Conservation (phyloP, 2,797 vertebrate genomes). For the Mycteria americana region DNA sequence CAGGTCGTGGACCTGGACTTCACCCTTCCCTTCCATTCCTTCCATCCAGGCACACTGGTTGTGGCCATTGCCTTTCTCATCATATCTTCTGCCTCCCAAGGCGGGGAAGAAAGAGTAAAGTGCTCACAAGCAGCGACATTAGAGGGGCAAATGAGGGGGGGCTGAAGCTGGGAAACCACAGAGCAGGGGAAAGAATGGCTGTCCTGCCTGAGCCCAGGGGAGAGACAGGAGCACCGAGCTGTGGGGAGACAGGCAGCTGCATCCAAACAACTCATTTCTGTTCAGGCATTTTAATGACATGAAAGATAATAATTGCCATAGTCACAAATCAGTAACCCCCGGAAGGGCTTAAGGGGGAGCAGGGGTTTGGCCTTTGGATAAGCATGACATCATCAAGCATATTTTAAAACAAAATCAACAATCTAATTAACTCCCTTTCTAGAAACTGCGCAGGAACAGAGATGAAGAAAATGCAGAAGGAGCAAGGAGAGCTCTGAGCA, state of each 20-base stretch:
- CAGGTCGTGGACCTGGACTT: neutral
- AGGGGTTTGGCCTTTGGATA: neutral
- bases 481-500: neutral
- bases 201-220: neutral
- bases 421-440: constrained; percentile 14
- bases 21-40: neutral
- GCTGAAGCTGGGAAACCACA: neutral
- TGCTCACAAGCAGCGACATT: accelerated
- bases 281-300: constrained; percentile 14
- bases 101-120: neutral
- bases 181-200: neutral
- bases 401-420: constrained; percentile 16
- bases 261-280: neutral
- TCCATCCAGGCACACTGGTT: neutral
- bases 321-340: neutral
- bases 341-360: neutral
- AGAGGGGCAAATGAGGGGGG: neutral
- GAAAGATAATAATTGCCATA: neutral
- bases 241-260: neutral
- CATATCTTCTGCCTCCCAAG: neutral
- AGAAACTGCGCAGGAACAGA: neutral
- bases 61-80: neutral
- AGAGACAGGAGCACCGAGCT: neutral
- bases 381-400: neutral
- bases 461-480: neutral